These are phyloP conservation scores for Corythornis madagascariensis DNA, from an alignment of 2,113 vertebrate species.

Conservation along the genomic window DNA sequence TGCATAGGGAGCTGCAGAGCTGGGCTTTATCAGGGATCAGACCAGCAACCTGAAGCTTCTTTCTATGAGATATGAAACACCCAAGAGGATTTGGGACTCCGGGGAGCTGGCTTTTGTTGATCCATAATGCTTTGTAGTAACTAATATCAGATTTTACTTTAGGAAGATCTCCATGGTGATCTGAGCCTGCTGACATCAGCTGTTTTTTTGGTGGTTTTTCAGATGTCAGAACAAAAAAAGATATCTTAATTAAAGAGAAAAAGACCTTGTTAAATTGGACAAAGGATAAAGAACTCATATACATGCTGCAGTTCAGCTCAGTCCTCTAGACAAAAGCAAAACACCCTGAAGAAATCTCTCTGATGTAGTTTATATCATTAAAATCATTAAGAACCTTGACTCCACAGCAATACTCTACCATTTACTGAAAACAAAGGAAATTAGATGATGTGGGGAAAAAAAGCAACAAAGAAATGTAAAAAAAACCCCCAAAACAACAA, in stretches of 20 bases:
- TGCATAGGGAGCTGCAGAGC: not conserved
- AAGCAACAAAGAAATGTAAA: not conserved
- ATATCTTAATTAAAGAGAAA: slow-evolving; percentile 10
- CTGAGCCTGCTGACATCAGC: slow-evolving; percentile 39
- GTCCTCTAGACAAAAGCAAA: not conserved
- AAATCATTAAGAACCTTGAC: not conserved
- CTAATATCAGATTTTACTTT: slow-evolving; percentile 35
- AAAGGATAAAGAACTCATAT: not conserved
- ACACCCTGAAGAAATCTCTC: not conserved
- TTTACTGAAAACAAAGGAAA: not conserved
- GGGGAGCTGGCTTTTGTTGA: not conserved
- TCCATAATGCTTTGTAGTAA: not conserved
- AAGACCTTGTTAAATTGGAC: not conserved
- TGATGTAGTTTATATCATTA: not conserved
- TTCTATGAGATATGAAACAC: not conserved
- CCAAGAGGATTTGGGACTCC: not conserved
- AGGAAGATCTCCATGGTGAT: slow-evolving; percentile 62
- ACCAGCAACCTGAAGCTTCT: not conserved
- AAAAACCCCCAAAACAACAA: not conserved
- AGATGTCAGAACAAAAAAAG: not conserved
- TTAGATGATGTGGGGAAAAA: not conserved
- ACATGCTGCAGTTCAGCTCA: not conserved
- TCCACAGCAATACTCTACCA: not conserved
- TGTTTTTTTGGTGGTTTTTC: not conserved
- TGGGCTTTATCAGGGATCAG: not conserved